A percentile compares a stretch with the other conserved stretches of the same genome.
Conservation (phyloP, 1,140 invertebrate species). For the Hormaphis cornu region DNA sequence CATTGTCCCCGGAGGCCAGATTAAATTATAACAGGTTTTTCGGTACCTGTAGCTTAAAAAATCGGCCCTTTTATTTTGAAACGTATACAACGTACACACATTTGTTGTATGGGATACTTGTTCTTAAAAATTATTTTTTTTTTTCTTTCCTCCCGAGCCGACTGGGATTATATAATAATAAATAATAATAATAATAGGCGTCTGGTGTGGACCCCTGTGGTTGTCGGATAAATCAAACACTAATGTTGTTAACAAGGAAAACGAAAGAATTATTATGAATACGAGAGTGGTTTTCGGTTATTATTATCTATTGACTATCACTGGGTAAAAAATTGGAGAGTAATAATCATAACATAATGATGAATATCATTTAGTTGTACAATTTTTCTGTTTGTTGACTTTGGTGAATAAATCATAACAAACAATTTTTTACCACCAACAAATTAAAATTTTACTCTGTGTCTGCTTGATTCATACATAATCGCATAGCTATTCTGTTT, state of each 20-base stretch:
- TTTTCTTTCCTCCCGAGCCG: neutral
- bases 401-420: too few relatives aligned
- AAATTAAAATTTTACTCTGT: too few relatives aligned
- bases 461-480: too few relatives aligned
- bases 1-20: conserved; percentile 25
- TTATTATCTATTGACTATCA: neutral
- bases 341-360: too few relatives aligned
- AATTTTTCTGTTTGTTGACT: too few relatives aligned
- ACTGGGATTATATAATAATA: too few relatives aligned
- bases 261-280: neutral
- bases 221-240: conserved; percentile 23
- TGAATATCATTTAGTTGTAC: too few relatives aligned
- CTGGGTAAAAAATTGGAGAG: too few relatives aligned
- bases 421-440: too few relatives aligned
- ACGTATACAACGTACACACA: too few relatives aligned
- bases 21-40: conserved; percentile 30
- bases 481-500: too few relatives aligned
- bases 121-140: conserved; percentile 6
- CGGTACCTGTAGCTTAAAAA: conserved; percentile 6
- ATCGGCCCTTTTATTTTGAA: conserved; percentile 19
- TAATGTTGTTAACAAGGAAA: neutral
- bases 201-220: conserved; percentile 7
- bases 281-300: neutral
- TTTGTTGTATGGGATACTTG: neutral
- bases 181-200: conserved; percentile 28